Evolutionary conservation across 2,888 invertebrate species (phyloP), one percentile per base, ranked within the genome.

Genomic region (Chironomus riparius): DNA sequence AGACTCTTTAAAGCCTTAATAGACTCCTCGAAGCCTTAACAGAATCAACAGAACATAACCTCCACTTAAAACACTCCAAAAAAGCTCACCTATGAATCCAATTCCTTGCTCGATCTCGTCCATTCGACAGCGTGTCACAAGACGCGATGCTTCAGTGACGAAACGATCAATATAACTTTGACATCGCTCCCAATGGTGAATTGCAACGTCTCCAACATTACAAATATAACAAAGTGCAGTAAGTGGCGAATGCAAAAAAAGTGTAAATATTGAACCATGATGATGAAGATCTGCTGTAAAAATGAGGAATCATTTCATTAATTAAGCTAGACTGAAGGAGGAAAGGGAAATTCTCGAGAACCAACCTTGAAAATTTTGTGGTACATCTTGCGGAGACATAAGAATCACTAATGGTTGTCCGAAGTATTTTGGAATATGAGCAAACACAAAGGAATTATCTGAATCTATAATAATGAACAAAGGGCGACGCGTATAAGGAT

Each of bases 401-500:
- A 98, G 88, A 78, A 95, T 91, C 78, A 97, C 92, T 79, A 97
- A 85, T 5, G 97, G 97, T 83, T 97, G 96, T 28, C 95, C 97
- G 85, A 98, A 98, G 82, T 93, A 91, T 78, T 90, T 84, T 71
- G 96, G 95, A 82, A 97, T 91, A 82, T 94, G 92, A 87, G 94
- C 91, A 86, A 95, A 95, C 79, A 94, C 92, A 83, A 91, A 92
- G 81, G 95, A 95, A 86, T 97, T 97, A 86, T 97, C 95, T 79
- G 97, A 97, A 84, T 98, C 98, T 79, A 98, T 91, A 78, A 98
- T 92, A 77, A 97, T 88, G 85, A 97, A 95, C 78, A 97, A 87
- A 47, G 98, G 97, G 81, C 94, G 91, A 80, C 98, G 88, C 18
- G 95, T 95, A 86, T 93, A 97, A 1, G 97, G 94, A 83, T 93